Evolutionary conservation across 2,113 vertebrate species (phyloP).

Genomic region (Hippocampus zosterae): DNA sequence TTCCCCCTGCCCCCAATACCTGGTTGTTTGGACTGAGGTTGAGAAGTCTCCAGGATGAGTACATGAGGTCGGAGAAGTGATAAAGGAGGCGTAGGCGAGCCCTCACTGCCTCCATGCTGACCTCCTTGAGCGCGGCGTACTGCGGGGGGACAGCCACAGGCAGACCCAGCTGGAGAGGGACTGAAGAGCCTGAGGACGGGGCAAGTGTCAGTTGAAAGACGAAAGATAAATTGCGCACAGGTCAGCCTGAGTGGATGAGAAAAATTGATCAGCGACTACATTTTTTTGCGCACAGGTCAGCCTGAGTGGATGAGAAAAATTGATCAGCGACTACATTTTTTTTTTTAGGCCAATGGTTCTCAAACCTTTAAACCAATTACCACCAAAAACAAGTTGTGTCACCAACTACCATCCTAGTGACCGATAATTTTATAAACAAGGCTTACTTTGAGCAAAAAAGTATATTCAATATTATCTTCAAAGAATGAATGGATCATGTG

Average conservation of each 20-base stretch:
- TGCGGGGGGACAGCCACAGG: conserved; percentile 73
- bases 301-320: not conserved
- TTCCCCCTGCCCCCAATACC: conserved; percentile 39
- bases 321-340: too few relatives aligned
- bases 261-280: too few relatives aligned
- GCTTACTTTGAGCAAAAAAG: too few relatives aligned
- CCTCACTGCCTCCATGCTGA: conserved; percentile 70
- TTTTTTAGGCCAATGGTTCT: too few relatives aligned
- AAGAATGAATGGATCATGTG: too few relatives aligned
- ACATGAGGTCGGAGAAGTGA: conserved; percentile 82
- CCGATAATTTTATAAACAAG: too few relatives aligned
- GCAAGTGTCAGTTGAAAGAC: not conserved
- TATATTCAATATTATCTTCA: too few relatives aligned
- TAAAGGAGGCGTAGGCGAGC: conserved; percentile 74
- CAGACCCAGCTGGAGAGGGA: conserved; percentile 72
- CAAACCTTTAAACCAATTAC: too few relatives aligned
- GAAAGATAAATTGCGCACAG: not conserved
- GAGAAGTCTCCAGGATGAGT: conserved; percentile 76
- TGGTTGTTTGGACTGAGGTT: conserved; percentile 76
- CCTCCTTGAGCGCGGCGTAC: conserved; percentile 72
- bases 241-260: not conserved
- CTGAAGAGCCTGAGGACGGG: conserved; percentile 52
- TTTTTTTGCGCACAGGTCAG: not conserved
- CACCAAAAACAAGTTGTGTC: too few relatives aligned
- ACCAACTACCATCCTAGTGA: too few relatives aligned